Evolutionary conservation across 2,888 invertebrate species (phyloP), one percentile per base, ranked within the genome.

Genomic region (Galeopsomyia nigrocyanea): DNA sequence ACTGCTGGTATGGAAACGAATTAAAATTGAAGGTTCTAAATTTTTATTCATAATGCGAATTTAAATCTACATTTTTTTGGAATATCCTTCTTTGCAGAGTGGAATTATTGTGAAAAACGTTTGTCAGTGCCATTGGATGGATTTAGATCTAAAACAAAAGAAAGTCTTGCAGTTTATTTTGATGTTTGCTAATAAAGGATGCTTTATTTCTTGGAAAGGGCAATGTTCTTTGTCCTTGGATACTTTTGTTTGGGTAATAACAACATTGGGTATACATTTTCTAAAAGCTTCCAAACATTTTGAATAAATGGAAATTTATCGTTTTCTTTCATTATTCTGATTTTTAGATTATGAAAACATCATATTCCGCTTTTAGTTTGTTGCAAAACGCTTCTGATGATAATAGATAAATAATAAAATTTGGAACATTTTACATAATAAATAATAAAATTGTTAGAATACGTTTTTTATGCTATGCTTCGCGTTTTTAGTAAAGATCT

Each of bases 1-100:
- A 73, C 17, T 75, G 71, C 17, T 73, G 61, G 62, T 61, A 50
- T 58, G 75, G 73, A 47, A 71, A 75, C 49, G 75, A 75, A 62
- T 57, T 74, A 16, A 68, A 65, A 16, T 1, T 71, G 14, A 65
- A 71, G 66, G 71, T 75, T 17, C 22, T 19, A 46, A 39, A 22
- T 16, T 9, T 6, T 53, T 7, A n/a, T 9, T 17, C 22, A 50
- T 1, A 51, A 70, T n/a, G 9, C 14, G 1, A 17, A 17, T 17
- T 5, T 19, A 17, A 3, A 19, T 14, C 0, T 53, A 7, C 13
- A 19, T 14, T n/a, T 53, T 17, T 53, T 53, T 10, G 7, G 6
- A 17, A 19, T 10, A 17, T 7, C n/a, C 17, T 53, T 14, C 22
- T 71, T 65, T 19, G 55, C 26, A 75, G 75, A 68, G 65, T 58